phyloP scores from a whole-genome alignment of 2,797 vertebrate species.

The Diceros bicornis region DNA sequence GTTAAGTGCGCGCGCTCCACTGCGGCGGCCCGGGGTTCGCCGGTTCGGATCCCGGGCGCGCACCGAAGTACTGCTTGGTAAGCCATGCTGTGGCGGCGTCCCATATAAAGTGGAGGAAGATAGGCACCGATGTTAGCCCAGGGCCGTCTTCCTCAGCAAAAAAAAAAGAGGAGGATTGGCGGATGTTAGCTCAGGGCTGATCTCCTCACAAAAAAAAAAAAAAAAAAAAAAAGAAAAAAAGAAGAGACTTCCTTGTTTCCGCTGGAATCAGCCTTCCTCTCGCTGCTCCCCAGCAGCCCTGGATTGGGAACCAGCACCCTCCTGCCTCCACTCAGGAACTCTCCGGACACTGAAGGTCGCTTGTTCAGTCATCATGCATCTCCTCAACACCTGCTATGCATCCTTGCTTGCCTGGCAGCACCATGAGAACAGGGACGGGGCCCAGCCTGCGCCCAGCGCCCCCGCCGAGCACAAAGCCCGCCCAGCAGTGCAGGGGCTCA shows the following conservation, averaged over 20 bases:
- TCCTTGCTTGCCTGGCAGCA: accelerated
- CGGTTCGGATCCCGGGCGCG: too few species aligned
- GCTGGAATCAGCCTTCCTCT: accelerated
- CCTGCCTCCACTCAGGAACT: background rate
- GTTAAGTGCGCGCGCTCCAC: too few species aligned
- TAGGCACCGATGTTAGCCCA: too few species aligned
- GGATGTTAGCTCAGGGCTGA: too few species aligned
- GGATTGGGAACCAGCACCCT: too few species aligned
- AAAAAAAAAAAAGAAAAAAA: background rate
- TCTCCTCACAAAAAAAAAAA: background rate
- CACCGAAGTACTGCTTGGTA: too few species aligned
- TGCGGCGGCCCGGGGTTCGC: too few species aligned
- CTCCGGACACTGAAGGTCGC: accelerated
- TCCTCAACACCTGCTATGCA: accelerated
- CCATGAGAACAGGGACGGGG: accelerated
- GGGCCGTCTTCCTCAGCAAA: too few species aligned
- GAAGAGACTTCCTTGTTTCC: too few species aligned
- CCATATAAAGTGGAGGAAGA: too few species aligned
- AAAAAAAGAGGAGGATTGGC: too few species aligned
- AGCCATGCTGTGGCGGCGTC: too few species aligned
- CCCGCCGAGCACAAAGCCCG: background rate
- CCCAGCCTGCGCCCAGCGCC: background rate
- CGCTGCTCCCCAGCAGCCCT: accelerated
- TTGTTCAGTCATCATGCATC: background rate
- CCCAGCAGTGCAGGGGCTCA: accelerated